Conservation (phyloP, 2,888 invertebrate genomes). For the Ephialtes manifestator region DNA sequence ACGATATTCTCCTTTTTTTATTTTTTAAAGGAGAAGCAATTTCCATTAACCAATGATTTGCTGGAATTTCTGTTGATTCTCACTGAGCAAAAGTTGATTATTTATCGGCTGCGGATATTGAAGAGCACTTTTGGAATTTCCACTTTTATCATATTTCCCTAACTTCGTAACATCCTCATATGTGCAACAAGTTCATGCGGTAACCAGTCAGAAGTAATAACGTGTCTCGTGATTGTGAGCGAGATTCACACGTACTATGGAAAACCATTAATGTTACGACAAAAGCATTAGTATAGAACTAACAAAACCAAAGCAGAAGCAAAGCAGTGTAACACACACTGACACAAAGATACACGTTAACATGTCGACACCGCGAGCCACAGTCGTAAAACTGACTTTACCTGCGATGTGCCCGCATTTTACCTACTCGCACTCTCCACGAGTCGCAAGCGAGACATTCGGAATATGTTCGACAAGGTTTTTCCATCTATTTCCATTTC, state of each 20-base stretch:
- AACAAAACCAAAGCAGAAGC: not conserved
- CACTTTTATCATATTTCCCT: slow-evolving; percentile 9
- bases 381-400: slow-evolving; percentile 45
- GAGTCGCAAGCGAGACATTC: slow-evolving; percentile 9
- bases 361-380: slow-evolving; percentile 15
- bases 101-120: too few species aligned
- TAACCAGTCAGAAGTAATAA: slow-evolving; percentile 13
- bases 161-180: slow-evolving; percentile 2
- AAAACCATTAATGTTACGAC: slow-evolving; percentile 10
- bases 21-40: too few species aligned
- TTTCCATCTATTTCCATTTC: slow-evolving; percentile 33
- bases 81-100: too few species aligned
- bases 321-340: not conserved
- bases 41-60: too few species aligned
- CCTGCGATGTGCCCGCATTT: slow-evolving; percentile 22
- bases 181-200: not conserved
- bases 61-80: too few species aligned
- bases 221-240: not conserved
- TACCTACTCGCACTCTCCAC: slow-evolving; percentile 4
- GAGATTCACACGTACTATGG: not conserved
- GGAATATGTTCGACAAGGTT: slow-evolving; percentile 47
- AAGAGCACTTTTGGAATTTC: not conserved
- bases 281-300: slow-evolving; percentile 5
- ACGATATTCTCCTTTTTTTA: too few species aligned
- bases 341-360: not conserved